A percentile compares a stretch with the other conserved stretches of the same genome.
Evolutionary conservation across 2,113 vertebrate genomes (phyloP).

Genomic region (Sinocyclocheilus grahami): DNA sequence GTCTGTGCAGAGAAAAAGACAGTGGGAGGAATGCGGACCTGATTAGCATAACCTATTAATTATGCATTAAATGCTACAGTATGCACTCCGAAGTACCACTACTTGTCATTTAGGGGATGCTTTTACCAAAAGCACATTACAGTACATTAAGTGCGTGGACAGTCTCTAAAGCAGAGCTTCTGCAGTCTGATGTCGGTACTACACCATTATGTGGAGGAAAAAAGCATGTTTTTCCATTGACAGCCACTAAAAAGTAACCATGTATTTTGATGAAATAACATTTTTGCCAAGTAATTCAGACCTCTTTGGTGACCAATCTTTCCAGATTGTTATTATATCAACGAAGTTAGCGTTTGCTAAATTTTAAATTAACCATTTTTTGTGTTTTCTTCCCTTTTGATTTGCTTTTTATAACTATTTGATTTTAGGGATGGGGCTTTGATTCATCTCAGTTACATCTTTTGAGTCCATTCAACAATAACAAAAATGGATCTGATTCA

Average conservation of each 20-base stretch:
- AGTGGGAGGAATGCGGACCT: neutral
- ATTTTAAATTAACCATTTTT: neutral
- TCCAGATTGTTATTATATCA: neutral
- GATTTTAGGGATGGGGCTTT: neutral
- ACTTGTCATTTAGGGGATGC: neutral
- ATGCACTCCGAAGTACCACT: neutral
- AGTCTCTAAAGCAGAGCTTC: neutral
- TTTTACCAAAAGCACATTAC: slow-evolving; percentile 8
- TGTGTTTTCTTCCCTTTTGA: neutral
- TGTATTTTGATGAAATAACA: neutral
- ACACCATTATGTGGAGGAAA: neutral
- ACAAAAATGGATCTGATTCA: neutral
- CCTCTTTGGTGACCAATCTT: neutral
- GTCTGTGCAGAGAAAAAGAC: neutral
- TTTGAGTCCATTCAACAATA: neutral
- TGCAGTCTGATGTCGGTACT: neutral
- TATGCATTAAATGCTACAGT: slow-evolving; percentile 8
- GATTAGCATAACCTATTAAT: slow-evolving; percentile 34
- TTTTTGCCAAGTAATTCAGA: neutral
- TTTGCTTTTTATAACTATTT: neutral
- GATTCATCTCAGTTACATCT: neutral
- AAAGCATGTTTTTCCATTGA: neutral
- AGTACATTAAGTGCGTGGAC: neutral
- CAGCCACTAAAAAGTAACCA: neutral
- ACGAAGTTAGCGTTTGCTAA: neutral